Conservation (phyloP, 2,113 vertebrate genomes). For the Leiothrix lutea region DNA sequence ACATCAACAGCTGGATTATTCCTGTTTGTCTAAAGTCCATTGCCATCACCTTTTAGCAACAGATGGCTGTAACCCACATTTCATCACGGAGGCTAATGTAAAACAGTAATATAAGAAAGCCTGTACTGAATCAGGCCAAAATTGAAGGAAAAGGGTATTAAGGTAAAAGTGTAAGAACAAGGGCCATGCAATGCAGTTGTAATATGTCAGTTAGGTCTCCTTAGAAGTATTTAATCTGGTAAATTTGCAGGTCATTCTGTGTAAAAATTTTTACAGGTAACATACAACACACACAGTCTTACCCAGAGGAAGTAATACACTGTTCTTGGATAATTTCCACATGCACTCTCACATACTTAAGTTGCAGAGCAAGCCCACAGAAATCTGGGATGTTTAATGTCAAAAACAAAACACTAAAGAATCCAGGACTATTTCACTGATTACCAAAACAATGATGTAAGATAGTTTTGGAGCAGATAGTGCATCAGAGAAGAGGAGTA, state of each 20-base stretch:
- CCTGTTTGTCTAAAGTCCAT: neutral
- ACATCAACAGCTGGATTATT: neutral
- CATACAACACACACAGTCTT: neutral
- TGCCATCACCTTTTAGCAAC: neutral
- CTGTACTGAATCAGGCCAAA: neutral
- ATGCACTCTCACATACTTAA: rapidly evolving
- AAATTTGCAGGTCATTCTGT: neutral
- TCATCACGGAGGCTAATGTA: neutral
- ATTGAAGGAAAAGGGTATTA: neutral
- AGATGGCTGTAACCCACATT: neutral
- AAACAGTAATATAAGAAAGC: neutral
- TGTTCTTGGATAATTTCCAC: neutral
- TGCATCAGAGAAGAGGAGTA: neutral
- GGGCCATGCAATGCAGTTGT: neutral
- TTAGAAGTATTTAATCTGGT: neutral
- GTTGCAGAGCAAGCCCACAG: neutral
- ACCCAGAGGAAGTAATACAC: neutral
- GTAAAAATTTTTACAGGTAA: neutral
- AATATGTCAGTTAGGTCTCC: neutral
- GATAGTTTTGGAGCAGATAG: neutral
- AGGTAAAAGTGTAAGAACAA: neutral
- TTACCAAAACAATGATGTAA: neutral
- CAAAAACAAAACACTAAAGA: neutral
- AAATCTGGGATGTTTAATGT: neutral
- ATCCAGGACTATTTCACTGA: neutral